Percentiles rank a stretch among this genome's conserved stretches.
phyloP scores from a whole-genome alignment of 2,113 vertebrate genomes.

The Nothobranchius kuhntae region DNA sequence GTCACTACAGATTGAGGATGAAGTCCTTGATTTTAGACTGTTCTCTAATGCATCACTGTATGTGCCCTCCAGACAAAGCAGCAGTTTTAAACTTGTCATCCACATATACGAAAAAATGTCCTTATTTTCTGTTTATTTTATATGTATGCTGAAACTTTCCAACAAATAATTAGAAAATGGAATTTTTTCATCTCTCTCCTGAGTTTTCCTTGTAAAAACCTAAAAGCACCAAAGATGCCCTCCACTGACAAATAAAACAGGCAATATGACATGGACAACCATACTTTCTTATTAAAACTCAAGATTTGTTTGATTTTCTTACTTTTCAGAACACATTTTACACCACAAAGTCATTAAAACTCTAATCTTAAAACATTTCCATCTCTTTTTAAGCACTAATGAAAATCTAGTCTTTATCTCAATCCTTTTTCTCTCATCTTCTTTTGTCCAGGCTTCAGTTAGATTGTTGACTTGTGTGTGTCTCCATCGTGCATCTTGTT shows the following conservation, averaged over 20 bases:
- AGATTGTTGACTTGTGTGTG: slow-evolving; percentile 8
- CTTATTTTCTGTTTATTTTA: too few relatives aligned
- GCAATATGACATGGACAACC: too few relatives aligned
- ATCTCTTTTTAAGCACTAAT: too few relatives aligned
- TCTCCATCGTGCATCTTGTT: slow-evolving; percentile 35
- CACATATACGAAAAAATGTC: not conserved
- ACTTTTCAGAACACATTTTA: not conserved
- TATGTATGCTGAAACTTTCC: too few relatives aligned
- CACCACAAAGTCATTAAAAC: not conserved
- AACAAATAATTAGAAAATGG: not conserved
- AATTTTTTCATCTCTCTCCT: too few relatives aligned
- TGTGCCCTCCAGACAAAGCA: not conserved
- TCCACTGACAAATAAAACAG: too few relatives aligned
- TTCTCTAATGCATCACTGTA: slow-evolving; percentile 41
- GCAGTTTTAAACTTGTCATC: slow-evolving; percentile 31
- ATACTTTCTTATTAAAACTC: not conserved
- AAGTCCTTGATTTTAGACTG: slow-evolving; percentile 53
- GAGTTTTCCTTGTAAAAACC: too few relatives aligned
- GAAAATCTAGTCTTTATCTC: too few relatives aligned
- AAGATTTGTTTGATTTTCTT: not conserved
- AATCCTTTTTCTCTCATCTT: not conserved
- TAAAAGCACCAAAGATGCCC: too few relatives aligned
- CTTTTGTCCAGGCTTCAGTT: slow-evolving; percentile 3
- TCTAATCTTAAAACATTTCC: too few relatives aligned
- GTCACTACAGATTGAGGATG: not conserved